Evolutionary conservation across 2,797 vertebrate species (phyloP).

Genomic region (Phoebastria nigripes): DNA sequence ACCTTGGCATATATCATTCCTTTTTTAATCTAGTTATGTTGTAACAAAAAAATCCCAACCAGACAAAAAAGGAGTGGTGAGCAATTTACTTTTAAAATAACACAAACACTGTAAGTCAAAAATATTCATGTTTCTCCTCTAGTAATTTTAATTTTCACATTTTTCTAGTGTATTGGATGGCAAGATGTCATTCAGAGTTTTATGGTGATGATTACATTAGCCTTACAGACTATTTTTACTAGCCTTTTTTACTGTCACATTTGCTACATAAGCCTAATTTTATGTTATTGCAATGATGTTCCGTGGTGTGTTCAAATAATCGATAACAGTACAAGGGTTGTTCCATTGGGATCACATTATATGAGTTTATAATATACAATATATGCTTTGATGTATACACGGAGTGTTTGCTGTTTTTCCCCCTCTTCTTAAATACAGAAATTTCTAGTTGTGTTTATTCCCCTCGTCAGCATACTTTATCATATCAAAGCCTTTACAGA

Average conservation of each 20-base stretch:
- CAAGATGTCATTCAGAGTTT: slow-evolving; percentile 44
- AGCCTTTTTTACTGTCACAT: slow-evolving; percentile 51
- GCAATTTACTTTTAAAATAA: slow-evolving; percentile 15
- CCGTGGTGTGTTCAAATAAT: slow-evolving; percentile 60
- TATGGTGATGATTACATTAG: slow-evolving; percentile 43
- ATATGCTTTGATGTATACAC: slow-evolving; percentile 72
- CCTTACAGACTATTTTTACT: slow-evolving; percentile 56
- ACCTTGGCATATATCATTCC: not conserved
- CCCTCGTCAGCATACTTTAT: slow-evolving; percentile 97
- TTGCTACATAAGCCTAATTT: slow-evolving; percentile 64
- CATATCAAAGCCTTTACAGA: slow-evolving; percentile 92
- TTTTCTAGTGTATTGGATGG: not conserved
- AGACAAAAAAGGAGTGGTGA: not conserved
- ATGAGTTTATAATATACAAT: slow-evolving; percentile 74
- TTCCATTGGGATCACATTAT: slow-evolving; percentile 71
- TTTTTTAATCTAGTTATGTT: not conserved
- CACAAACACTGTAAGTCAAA: not conserved
- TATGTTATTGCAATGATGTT: slow-evolving; percentile 61
- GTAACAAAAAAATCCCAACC: not conserved
- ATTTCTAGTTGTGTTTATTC: slow-evolving; percentile 84
- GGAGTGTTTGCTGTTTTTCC: slow-evolving; percentile 59
- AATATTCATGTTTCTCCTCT: not conserved
- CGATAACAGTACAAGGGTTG: slow-evolving; percentile 58
- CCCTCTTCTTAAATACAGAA: slow-evolving; percentile 76
- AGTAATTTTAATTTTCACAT: slow-evolving; percentile 20